Conservation (phyloP, 2,888 invertebrate species). For the Allygus modestus region DNA sequence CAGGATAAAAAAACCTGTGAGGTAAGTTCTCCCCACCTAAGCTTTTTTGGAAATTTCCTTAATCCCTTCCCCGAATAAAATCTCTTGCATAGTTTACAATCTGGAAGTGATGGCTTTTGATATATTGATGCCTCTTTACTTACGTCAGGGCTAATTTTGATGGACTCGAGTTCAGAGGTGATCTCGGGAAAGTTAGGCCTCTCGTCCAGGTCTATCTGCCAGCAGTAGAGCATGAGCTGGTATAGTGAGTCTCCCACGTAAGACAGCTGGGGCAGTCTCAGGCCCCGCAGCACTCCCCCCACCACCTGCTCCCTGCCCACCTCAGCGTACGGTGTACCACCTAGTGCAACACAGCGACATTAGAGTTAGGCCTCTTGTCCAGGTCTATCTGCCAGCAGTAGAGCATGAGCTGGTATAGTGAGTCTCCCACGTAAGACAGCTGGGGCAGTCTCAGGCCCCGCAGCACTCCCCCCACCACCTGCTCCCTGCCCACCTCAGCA, state of each 20-base stretch:
- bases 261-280: conserved; percentile 84
- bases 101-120: too few relatives aligned
- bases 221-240: conserved; percentile 89
- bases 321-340: conserved; percentile 87
- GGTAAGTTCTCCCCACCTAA: too few relatives aligned
- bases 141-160: conserved; percentile 9
- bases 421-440: conserved; percentile 85
- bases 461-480: conserved; percentile 82
- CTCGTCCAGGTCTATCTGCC: conserved; percentile 90
- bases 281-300: conserved; percentile 83
- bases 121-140: too few relatives aligned
- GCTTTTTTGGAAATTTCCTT: too few relatives aligned
- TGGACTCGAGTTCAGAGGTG: conserved; percentile 11
- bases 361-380: conserved; percentile 87
- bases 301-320: conserved; percentile 83
- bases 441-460: conserved; percentile 86
- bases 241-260: conserved; percentile 88
- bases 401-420: conserved; percentile 88
- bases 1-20: too few relatives aligned
- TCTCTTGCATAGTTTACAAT: too few relatives aligned
- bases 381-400: conserved; percentile 92
- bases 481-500: conserved; percentile 81
- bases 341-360: too few relatives aligned
- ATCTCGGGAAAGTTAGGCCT: conserved; percentile 80
- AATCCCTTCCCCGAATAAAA: too few relatives aligned